Evolutionary conservation across 1,140 invertebrate species (phyloP).

Genomic region (Drosophila watanabei): DNA sequence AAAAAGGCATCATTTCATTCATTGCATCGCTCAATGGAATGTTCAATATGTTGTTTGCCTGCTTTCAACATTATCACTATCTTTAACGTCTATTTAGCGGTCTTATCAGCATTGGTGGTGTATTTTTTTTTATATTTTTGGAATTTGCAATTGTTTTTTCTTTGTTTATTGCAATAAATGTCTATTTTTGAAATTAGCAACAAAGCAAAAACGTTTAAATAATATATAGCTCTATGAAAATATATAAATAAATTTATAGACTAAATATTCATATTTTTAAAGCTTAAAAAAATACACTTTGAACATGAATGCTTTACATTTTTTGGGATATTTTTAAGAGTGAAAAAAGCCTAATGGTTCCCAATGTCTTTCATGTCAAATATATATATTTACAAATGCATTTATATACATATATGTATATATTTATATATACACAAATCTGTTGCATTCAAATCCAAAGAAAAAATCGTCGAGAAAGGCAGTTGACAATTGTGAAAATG

Average conservation of each 20-base stretch:
- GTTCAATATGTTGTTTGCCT: conserved; percentile 6
- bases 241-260: background rate
- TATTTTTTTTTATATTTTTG: conserved; percentile 6
- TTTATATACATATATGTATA: background rate
- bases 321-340: background rate
- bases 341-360: background rate
- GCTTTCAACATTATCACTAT: conserved; percentile 7
- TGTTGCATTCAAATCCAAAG: conserved; percentile 46
- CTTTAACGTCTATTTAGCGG: background rate
- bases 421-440: background rate
- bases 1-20: conserved; percentile 9
- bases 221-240: background rate
- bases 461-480: conserved; percentile 51
- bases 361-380: background rate
- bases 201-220: background rate
- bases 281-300: background rate
- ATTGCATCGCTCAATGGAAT: conserved; percentile 15
- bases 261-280: background rate
- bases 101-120: conserved; percentile 6
- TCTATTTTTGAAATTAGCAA: conserved; percentile 20
- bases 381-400: background rate
- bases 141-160: conserved; percentile 3
- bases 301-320: background rate
- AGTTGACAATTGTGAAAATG: conserved; percentile 55
- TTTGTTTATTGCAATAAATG: conserved; percentile 3